Base-by-base conservation (phyloP, 2,113 vertebrate genomes). In the Calidris pugnax region DNA sequence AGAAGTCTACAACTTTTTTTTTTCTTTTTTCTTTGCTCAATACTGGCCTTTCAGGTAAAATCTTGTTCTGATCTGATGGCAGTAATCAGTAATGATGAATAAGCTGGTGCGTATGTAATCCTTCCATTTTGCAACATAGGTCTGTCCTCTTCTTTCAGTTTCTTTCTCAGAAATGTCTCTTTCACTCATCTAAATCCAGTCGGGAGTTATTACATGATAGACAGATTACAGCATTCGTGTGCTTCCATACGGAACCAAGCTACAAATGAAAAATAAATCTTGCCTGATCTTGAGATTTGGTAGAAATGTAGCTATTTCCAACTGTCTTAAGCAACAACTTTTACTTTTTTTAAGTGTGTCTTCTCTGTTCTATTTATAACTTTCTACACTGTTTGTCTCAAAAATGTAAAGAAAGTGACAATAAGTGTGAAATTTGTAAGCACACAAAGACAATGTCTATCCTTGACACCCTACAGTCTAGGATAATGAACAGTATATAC, bases 161-260 rank as follows among this genome's bases (percentile, higher is more conserved):
- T 41, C 39, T 41, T 95, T 95, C 64, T 89, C 84, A 97, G 39
- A 97, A 97, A 94, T 51, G 43, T 80, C 35, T 51, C 35, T 84
- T 79, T 95, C 35, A 9, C 60, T 95, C 27, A 20, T 63, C 85
- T 96, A 89, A 95, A 79, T 69, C 85, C 48, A 41, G 23, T 89
- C 85, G 89, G 68, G 78, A 95, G 60, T 35, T 89, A 60, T 93
- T 91, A 60, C 57, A 20, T n/a, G 71, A 72, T 48, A 90, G 89
- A 74, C 35, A 87, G 89, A 96, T 81, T 89, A 93, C 35, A 77
- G 39, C 3, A 2, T 63, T 76, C 0, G 0, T 88, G 73, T 85
- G 78, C 39, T 94, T 16, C 57, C 59, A 55, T 68, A 83, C 22
- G 16, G 74, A 93, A 80, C 55, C 56, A 76, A 94, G 56, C 15